Evolutionary conservation across 2,113 vertebrate species (phyloP).

Genomic region (Pyrgilauda ruficollis): DNA sequence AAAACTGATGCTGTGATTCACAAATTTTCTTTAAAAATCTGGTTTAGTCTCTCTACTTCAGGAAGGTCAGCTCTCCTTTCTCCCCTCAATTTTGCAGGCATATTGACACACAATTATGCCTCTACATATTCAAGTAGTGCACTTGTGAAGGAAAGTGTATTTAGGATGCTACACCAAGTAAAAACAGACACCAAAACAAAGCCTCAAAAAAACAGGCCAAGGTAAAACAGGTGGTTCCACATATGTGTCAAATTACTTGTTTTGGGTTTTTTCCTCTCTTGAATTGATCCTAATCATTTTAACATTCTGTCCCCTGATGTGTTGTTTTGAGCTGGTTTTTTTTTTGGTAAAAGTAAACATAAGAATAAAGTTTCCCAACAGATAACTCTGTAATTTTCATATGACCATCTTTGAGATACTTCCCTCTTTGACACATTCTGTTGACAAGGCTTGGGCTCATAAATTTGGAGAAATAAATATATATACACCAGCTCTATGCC

Average conservation of each 20-base stretch:
- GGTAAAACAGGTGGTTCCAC: not conserved
- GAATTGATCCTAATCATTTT: not conserved
- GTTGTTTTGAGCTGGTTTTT: not conserved
- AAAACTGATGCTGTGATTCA: not conserved
- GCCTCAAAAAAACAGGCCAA: rapidly evolving
- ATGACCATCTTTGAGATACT: not conserved
- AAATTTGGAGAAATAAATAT: not conserved
- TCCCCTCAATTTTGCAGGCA: not conserved
- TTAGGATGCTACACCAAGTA: not conserved
- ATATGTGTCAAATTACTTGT: rapidly evolving
- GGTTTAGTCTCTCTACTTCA: not conserved
- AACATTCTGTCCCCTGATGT: not conserved
- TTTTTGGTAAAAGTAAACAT: not conserved
- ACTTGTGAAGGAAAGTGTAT: not conserved
- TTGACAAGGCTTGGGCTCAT: not conserved
- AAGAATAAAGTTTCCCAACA: not conserved
- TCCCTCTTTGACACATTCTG: not conserved
- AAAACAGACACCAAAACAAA: not conserved
- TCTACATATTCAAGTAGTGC: rapidly evolving
- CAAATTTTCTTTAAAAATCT: not conserved
- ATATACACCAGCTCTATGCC: rapidly evolving
- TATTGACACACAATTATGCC: not conserved
- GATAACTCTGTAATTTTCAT: not conserved
- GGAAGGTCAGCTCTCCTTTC: not conserved
- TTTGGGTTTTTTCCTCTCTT: not conserved